phyloP scores from a whole-genome alignment of 2,888 invertebrate genomes.

The Boloria euphrosyne region DNA sequence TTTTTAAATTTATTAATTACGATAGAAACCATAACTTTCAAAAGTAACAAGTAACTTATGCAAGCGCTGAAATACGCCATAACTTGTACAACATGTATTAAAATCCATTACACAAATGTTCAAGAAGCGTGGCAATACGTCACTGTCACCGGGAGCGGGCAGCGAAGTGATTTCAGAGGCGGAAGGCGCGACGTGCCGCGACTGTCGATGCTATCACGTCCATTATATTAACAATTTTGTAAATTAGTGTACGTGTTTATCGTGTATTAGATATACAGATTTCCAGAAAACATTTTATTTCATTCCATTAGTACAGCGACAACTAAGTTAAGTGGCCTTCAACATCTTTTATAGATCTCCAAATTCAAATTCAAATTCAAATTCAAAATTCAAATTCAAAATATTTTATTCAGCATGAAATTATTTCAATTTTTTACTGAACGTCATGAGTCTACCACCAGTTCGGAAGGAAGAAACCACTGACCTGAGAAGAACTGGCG shows the following conservation, averaged over 20 bases:
- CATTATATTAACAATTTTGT: conserved; percentile 71
- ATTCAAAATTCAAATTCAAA: no score
- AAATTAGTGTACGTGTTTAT: conserved; percentile 64
- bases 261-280: conserved; percentile 22
- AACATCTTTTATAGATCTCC: no score
- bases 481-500: no score
- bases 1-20: no score
- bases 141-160: conserved; percentile 72
- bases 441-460: no score
- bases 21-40: no score
- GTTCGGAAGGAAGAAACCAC: no score
- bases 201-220: conserved; percentile 63
- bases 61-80: conserved; percentile 61
- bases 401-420: no score
- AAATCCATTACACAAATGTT: conserved; percentile 79
- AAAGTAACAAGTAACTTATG: conserved; percentile 7
- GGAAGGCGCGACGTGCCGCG: conserved; percentile 74
- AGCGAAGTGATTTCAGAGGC: conserved; percentile 78
- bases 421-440: no score
- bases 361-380: no score
- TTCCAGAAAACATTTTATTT: background rate
- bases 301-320: background rate
- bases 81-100: conserved; percentile 74
- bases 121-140: conserved; percentile 78
- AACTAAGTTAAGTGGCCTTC: no score